Percentiles rank a stretch among this genome's conserved stretches.
These are phyloP conservation scores for Mechanitis messenoides DNA, from an alignment of 2,888 invertebrate species.

Conservation along the genomic window DNA sequence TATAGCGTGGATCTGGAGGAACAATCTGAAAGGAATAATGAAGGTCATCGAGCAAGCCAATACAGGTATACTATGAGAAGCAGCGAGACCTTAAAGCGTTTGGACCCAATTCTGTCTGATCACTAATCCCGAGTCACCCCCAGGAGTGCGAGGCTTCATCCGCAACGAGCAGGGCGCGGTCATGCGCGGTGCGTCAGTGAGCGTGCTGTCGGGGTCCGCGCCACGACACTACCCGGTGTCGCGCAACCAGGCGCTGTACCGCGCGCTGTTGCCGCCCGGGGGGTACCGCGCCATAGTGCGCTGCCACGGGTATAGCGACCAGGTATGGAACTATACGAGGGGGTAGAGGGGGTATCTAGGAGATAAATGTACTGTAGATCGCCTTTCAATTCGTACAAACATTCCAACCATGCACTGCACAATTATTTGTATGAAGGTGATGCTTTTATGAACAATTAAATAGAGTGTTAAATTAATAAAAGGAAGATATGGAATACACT, in stretches of 20 bases:
- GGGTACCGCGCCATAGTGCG: slow-evolving; percentile 78
- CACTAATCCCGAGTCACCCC: background rate
- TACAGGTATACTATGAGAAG: slow-evolving; percentile 67
- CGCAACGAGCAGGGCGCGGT: slow-evolving; percentile 79
- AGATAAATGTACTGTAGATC: no score
- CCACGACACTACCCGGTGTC: slow-evolving; percentile 78
- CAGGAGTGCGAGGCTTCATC: slow-evolving; percentile 84
- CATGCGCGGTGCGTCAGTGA: slow-evolving; percentile 82
- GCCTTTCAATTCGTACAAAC: no score
- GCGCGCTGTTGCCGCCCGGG: slow-evolving; percentile 82
- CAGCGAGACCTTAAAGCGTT: background rate
- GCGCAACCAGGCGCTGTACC: slow-evolving; percentile 82
- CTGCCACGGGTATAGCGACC: slow-evolving; percentile 77
- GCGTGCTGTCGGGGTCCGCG: slow-evolving; percentile 76
- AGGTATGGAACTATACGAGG: slow-evolving; percentile 37
- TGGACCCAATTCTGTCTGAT: background rate
- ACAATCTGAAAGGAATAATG: slow-evolving; percentile 79
- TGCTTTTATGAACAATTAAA: no score
- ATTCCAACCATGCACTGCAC: no score
- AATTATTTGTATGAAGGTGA: no score
- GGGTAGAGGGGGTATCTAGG: no score
- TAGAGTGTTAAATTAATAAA: no score
- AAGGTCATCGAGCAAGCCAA: slow-evolving; percentile 78
- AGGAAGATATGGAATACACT: no score
- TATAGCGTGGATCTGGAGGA: slow-evolving; percentile 84